Evolutionary conservation across 2,113 vertebrate species (phyloP).

Genomic region (Caranx ignobilis): DNA sequence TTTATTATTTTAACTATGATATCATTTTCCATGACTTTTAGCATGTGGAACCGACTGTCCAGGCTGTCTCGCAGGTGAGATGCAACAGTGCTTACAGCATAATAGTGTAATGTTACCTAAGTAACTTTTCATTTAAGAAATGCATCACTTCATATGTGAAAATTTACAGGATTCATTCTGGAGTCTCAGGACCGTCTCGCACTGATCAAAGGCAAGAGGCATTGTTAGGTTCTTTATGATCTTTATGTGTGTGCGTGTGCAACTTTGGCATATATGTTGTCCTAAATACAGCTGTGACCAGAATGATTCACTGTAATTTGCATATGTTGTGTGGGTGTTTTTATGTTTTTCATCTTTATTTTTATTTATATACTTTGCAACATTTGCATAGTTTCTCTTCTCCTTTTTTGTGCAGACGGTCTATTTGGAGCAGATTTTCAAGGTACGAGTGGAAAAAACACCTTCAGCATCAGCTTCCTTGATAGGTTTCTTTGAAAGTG

Average conservation of each 20-base stretch:
- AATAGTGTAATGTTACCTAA: not conserved
- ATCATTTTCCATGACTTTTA: slow-evolving; percentile 39
- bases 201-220: slow-evolving; percentile 61
- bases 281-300: not conserved
- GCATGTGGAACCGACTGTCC: slow-evolving; percentile 75
- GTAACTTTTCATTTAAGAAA: not conserved
- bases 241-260: too few species aligned
- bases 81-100: not conserved
- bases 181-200: slow-evolving; percentile 10
- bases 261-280: not conserved
- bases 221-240: not conserved
- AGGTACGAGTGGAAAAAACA: slow-evolving; percentile 14
- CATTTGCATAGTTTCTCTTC: slow-evolving; percentile 60
- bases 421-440: slow-evolving; percentile 36
- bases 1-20: not conserved
- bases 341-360: not conserved
- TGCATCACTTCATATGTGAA: not conserved
- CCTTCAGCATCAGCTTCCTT: not conserved
- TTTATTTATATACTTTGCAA: slow-evolving; percentile 15
- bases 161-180: slow-evolving; percentile 51
- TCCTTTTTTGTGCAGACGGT: slow-evolving; percentile 1
- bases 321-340: not conserved
- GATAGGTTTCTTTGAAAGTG: not conserved
- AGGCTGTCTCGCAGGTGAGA: slow-evolving; percentile 77
- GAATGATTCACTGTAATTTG: slow-evolving; percentile 13